These are phyloP conservation scores for Drosophila elegans DNA, from an alignment of 1,140 invertebrate species.

Conservation along the genomic window DNA sequence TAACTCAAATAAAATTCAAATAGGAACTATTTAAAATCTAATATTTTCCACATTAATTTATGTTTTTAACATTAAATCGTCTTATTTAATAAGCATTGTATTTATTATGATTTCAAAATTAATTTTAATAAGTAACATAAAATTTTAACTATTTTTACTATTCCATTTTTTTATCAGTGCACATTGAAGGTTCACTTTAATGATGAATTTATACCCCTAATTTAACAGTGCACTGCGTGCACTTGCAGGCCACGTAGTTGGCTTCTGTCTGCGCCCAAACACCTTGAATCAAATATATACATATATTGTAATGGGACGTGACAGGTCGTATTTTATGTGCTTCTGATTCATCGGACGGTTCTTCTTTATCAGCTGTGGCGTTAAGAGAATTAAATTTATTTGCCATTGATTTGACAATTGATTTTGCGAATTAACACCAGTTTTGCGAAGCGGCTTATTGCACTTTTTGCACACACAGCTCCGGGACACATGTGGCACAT, in stretches of 20 bases:
- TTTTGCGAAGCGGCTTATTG: conserved; percentile 28
- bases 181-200: not conserved
- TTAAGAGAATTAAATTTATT: conserved; percentile 53
- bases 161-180: too few relatives aligned
- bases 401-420: conserved; percentile 73
- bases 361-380: conserved; percentile 27
- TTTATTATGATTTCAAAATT: too few relatives aligned
- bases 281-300: conserved; percentile 23
- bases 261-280: conserved; percentile 9
- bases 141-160: too few relatives aligned
- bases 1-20: too few relatives aligned
- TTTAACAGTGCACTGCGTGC: not conserved
- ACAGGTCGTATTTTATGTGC: conserved; percentile 37
- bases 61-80: too few relatives aligned
- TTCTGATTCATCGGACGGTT: conserved; percentile 27
- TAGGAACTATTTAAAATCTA: too few relatives aligned
- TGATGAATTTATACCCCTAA: not conserved
- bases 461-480: conserved; percentile 19
- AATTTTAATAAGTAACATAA: too few relatives aligned
- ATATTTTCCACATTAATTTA: not conserved
- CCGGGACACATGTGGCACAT: conserved; percentile 31
- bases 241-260: conserved; percentile 6
- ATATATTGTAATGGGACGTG: conserved; percentile 56
- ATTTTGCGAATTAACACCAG: conserved; percentile 67
- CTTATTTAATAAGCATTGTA: too few relatives aligned